Conservation (phyloP, 2,797 vertebrate genomes). For the Lagodon rhomboides region DNA sequence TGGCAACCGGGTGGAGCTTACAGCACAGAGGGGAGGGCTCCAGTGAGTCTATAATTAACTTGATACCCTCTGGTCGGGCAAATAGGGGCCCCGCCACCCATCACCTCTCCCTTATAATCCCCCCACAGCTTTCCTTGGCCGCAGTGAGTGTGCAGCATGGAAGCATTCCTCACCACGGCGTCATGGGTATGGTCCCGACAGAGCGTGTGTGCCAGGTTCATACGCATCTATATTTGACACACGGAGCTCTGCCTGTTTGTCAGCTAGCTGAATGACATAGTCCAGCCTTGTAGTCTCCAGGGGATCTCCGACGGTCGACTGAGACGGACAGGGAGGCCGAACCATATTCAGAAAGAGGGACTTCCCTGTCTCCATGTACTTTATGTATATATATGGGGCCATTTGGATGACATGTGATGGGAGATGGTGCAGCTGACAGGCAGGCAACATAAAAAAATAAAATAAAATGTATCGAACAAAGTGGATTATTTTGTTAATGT, state of each 20-base stretch:
- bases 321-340: constrained; percentile 27
- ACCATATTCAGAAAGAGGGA: constrained; percentile 34
- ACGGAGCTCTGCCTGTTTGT: constrained; percentile 60
- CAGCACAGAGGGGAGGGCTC: not conserved
- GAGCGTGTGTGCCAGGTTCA: constrained; percentile 57
- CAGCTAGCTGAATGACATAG: constrained; percentile 64
- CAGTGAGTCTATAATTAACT: constrained; percentile 74
- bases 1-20: constrained; percentile 37
- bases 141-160: constrained; percentile 48
- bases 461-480: not conserved
- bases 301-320: constrained; percentile 27
- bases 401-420: not conserved
- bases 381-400: not conserved
- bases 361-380: constrained; percentile 33
- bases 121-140: constrained; percentile 49
- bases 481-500: not conserved
- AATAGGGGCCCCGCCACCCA: constrained; percentile 12
- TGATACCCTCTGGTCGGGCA: constrained; percentile 40
- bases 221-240: constrained; percentile 75
- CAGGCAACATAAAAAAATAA: not conserved
- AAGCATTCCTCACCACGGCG: constrained; percentile 67
- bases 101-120: constrained; percentile 37
- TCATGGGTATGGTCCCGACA: constrained; percentile 69
- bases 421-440: not conserved
- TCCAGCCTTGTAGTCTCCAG: constrained; percentile 65